Conservation (phyloP, 1,140 invertebrate genomes). For the Pseudomyrmex gracilis region DNA sequence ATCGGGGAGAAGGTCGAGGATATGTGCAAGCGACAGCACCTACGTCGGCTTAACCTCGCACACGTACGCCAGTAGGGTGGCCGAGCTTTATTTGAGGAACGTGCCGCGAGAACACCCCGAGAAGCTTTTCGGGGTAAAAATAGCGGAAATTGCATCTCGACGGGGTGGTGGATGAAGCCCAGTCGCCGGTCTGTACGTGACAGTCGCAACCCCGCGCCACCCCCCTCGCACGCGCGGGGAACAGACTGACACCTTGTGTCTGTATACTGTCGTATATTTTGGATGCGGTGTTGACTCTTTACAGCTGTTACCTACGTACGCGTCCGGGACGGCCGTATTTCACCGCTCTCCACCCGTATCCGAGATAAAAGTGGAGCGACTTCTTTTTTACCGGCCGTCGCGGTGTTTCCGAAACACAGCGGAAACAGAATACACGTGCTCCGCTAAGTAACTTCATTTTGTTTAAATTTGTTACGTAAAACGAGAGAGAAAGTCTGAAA, state of each 20-base stretch:
- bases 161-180: conserved; percentile 77
- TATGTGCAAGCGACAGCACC: conserved; percentile 31
- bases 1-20: conserved; percentile 13
- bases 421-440: not conserved
- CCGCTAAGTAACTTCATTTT: conserved; percentile 1
- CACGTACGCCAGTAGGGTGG: conserved; percentile 50
- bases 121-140: conserved; percentile 84
- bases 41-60: conserved; percentile 41
- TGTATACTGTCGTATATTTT: conserved; percentile 79
- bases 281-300: conserved; percentile 81
- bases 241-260: conserved; percentile 80
- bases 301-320: conserved; percentile 80
- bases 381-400: conserved; percentile 24
- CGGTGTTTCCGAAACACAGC: not conserved
- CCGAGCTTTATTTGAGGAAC: conserved; percentile 83
- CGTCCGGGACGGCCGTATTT: conserved; percentile 51
- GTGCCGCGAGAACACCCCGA: conserved; percentile 81
- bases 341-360: conserved; percentile 9
- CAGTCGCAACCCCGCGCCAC: conserved; percentile 73
- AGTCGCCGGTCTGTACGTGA: conserved; percentile 82
- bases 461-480: not conserved
- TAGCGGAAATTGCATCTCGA: conserved; percentile 84
- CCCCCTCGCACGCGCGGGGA: conserved; percentile 53
- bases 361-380: conserved; percentile 62
- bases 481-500: no score